Base-by-base conservation (phyloP, 2,888 invertebrate genomes). In the Drosophila sordidula region DNA sequence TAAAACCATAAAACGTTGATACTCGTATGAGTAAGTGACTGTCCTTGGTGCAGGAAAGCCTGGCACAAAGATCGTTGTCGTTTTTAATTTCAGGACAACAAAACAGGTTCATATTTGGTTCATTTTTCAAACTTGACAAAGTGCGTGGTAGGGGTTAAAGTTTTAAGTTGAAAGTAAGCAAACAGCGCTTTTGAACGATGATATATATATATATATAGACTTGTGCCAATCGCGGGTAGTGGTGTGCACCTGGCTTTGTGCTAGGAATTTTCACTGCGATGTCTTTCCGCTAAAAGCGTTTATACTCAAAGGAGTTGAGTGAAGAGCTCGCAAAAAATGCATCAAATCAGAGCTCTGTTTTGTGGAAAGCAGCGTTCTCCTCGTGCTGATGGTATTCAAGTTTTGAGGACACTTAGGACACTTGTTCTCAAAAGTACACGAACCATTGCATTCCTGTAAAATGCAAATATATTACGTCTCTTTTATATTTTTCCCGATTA, bases 81-180 rank as follows among this genome's bases (percentile, higher is more conserved):
- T 18, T 18, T 59, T 62, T 52, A 67, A 62, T 69, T 56, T 38
- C 51, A 61, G 32, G 41, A 62, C 54, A 71, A 52, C 56, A 56
- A 59, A 69, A 72, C 63, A 51, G 62, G 54, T 66, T 75, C 12
- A 68, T 55, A 26, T 52, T 34, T 41, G 16, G 49, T 41, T 70
- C 51, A 42, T 65, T 58, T 64, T 59, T 51, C 29, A 50, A 54
- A 68, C 51, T 36, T 57, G n/a, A 50, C 54, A 22, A 56, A 18
- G n/a, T 57, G 42, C 58, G 50, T 26, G 41, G 65, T 14, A 34
- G 47, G 46, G 61, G 62, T 66, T 63, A 55, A 70, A 57, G 32
- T 65, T 73, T 69, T 47, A 70, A 80, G 87, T 66, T 80, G 50
- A 83, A 67, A 52, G 83, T 71, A 88, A 79, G 76, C 86, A 79